Evolutionary conservation across 2,113 vertebrate species (phyloP).

Genomic region (Panthera uncia): DNA sequence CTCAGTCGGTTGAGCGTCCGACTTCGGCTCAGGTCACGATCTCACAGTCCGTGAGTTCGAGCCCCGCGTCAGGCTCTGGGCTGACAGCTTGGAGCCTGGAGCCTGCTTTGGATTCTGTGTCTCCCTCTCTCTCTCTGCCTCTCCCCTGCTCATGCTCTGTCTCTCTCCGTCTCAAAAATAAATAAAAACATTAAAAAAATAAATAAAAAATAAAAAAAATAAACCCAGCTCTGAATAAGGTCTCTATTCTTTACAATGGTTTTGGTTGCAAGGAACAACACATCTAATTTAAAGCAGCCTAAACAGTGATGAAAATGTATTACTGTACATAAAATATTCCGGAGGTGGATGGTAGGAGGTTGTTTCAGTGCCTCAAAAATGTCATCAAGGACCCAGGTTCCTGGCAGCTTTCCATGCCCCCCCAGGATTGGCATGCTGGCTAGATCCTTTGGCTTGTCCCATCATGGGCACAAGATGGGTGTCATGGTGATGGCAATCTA

Average conservation of each 20-base stretch:
- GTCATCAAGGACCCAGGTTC: not conserved
- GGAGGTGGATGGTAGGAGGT: not conserved
- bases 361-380: slow-evolving; percentile 28
- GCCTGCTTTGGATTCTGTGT: too few relatives aligned
- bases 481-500: not conserved
- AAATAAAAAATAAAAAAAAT: not conserved
- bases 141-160: too few relatives aligned
- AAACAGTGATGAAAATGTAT: not conserved
- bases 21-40: too few relatives aligned
- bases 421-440: not conserved
- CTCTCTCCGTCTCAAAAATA: too few relatives aligned
- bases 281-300: not conserved
- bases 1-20: too few relatives aligned
- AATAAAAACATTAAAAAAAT: too few relatives aligned
- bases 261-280: slow-evolving; percentile 19
- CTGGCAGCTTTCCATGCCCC: not conserved
- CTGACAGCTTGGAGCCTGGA: too few relatives aligned
- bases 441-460: not conserved
- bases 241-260: slow-evolving; percentile 17
- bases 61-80: too few relatives aligned
- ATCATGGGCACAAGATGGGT: not conserved
- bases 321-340: not conserved
- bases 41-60: too few relatives aligned
- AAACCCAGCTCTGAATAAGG: slow-evolving; percentile 4
- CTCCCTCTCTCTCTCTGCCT: too few relatives aligned